Evolutionary conservation across 2,888 invertebrate species (phyloP).

Genomic region (Ophion slaviceki): DNA sequence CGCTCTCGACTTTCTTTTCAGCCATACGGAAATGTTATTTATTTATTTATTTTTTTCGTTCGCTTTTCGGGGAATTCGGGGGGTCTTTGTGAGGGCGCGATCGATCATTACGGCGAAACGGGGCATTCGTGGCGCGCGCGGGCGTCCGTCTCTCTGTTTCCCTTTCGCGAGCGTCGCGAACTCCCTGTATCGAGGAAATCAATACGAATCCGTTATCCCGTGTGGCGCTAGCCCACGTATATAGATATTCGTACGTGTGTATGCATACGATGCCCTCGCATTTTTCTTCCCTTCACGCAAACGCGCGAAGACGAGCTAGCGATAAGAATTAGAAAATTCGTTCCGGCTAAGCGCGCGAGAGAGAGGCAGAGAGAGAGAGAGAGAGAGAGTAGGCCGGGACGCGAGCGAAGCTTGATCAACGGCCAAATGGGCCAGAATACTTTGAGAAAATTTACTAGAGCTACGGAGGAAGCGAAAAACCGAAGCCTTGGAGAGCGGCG

Average conservation of each 20-base stretch:
- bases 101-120: conserved; percentile 67
- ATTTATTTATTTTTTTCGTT: background rate
- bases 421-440: conserved; percentile 74
- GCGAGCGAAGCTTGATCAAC: conserved; percentile 71
- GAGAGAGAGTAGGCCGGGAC: conserved; percentile 51
- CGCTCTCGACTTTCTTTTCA: background rate
- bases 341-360: conserved; percentile 33
- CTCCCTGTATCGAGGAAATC: conserved; percentile 77
- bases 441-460: conserved; percentile 55
- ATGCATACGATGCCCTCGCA: conserved; percentile 1
- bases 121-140: conserved; percentile 72
- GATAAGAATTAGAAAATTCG: conserved; percentile 54
- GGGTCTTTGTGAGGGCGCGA: conserved; percentile 63
- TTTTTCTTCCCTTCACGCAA: conserved; percentile 57
- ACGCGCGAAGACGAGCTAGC: conserved; percentile 6
- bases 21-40: background rate
- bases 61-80: conserved; percentile 42
- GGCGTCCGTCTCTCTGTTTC: conserved; percentile 67
- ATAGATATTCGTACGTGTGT: background rate
- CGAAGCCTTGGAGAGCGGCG: conserved; percentile 16
- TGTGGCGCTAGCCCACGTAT: conserved; percentile 70
- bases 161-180: conserved; percentile 64
- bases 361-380: background rate
- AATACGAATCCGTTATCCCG: conserved; percentile 80
- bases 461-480: conserved; percentile 15